Evolutionary conservation across 2,113 vertebrate genomes (phyloP).

Genomic region (Malurus alboscapulatus): DNA sequence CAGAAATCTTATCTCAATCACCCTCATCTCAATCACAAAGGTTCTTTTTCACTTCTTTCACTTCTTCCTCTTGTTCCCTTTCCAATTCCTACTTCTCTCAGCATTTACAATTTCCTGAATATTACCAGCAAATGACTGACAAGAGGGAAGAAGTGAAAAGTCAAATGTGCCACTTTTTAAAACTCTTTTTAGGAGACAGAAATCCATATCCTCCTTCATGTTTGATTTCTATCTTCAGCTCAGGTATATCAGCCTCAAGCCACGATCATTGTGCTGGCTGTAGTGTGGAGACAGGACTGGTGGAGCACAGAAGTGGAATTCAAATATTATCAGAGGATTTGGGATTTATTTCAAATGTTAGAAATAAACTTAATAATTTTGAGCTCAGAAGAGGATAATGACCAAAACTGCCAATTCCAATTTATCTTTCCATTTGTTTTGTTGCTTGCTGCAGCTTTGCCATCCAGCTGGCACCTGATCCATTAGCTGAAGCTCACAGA

Average conservation of each 20-base stretch:
- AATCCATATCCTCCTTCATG: not conserved
- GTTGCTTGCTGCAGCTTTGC: not conserved
- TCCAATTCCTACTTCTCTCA: not conserved
- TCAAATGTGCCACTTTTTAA: not conserved
- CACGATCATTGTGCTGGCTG: not conserved
- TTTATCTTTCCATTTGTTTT: not conserved
- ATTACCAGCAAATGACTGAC: not conserved
- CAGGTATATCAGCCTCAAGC: not conserved
- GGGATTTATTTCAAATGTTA: constrained; percentile 6
- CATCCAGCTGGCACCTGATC: not conserved
- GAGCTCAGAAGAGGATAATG: not conserved
- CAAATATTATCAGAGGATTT: not conserved
- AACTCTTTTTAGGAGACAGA: not conserved
- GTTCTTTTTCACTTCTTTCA: not conserved
- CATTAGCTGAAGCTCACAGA: not conserved
- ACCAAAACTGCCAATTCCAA: not conserved
- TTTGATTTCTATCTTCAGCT: not conserved
- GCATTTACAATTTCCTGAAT: not conserved
- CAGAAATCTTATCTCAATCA: not conserved
- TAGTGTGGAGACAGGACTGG: not conserved
- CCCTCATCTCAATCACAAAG: not conserved
- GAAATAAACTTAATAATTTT: not conserved
- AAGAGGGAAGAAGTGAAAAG: not conserved
- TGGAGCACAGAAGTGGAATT: not conserved
- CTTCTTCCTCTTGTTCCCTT: not conserved